Conservation (phyloP, 2,888 invertebrate species). For the Cyclophora punctaria region DNA sequence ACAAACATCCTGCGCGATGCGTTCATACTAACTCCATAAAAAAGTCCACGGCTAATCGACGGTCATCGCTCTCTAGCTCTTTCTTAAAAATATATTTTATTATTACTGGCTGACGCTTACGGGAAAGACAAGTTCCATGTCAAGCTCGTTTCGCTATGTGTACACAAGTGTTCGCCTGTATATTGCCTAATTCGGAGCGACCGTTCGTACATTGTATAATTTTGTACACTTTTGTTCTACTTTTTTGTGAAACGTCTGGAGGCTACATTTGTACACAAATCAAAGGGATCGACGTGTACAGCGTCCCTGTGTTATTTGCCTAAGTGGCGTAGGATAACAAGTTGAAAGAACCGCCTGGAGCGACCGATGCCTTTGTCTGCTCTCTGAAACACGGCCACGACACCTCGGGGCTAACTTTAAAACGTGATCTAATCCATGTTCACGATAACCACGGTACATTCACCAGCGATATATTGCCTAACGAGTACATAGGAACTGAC, state of each 20-base stretch:
- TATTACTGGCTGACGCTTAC: constrained; percentile 36
- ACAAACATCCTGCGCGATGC: constrained; percentile 50
- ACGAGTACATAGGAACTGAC: too few relatives aligned
- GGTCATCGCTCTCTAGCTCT: constrained; percentile 61
- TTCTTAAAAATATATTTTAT: constrained; percentile 39
- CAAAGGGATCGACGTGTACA: constrained; percentile 34
- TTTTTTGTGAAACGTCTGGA: constrained; percentile 5
- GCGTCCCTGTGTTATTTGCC: constrained; percentile 45
- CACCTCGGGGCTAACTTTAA: constrained; percentile 41
- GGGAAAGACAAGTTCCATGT: constrained; percentile 48
- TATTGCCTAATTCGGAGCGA: constrained; percentile 50
- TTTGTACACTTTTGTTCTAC: constrained; percentile 9
- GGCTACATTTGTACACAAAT: constrained; percentile 23
- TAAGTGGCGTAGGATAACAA: constrained; percentile 48
- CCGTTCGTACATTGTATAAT: too few relatives aligned
- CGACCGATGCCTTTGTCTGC: constrained; percentile 36
- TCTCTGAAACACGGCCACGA: constrained; percentile 30
- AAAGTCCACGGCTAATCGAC: constrained; percentile 55
- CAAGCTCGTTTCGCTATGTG: constrained; percentile 36
- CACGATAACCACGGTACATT: constrained; percentile 24
- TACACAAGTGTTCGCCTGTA: constrained; percentile 48
- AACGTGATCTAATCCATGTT: constrained; percentile 35
- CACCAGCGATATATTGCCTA: too few relatives aligned
- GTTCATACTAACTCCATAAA: constrained; percentile 33
- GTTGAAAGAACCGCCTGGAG: constrained; percentile 26